phyloP scores from a whole-genome alignment of 2,113 vertebrate genomes.

The Corvus hawaiiensis region DNA sequence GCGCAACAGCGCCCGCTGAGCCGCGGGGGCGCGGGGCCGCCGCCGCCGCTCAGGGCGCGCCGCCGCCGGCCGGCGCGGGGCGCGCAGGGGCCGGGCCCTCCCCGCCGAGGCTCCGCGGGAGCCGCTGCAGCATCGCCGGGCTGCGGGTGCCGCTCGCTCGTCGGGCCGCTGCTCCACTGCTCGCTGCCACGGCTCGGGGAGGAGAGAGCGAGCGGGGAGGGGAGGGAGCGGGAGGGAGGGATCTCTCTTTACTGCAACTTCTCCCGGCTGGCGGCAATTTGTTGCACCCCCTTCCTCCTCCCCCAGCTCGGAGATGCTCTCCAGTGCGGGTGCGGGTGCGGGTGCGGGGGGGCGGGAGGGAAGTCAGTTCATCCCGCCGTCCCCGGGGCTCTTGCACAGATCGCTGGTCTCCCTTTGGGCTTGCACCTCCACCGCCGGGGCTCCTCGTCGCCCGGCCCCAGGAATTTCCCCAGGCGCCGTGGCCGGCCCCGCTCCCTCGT shows the following conservation, averaged over 20 bases:
- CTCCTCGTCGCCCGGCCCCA: background rate
- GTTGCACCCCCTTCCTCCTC: constrained; percentile 7
- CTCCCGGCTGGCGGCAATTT: constrained; percentile 15
- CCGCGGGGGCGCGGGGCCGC: too few species aligned
- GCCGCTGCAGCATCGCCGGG: background rate
- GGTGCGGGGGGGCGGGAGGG: background rate
- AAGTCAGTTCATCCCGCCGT: background rate
- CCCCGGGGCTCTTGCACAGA: background rate
- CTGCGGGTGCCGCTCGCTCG: background rate
- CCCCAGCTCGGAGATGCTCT: background rate
- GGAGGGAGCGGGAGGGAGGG: background rate
- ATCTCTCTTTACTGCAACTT: constrained; percentile 39
- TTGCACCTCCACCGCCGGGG: background rate
- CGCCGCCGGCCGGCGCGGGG: too few species aligned
- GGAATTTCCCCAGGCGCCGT: background rate
- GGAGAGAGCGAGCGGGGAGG: background rate
- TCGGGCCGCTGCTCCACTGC: background rate
- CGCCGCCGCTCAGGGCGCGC: too few species aligned
- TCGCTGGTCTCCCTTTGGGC: background rate
- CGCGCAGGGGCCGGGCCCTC: constrained; percentile 6
- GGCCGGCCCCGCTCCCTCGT: background rate
- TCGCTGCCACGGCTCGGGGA: background rate
- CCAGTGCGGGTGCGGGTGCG: background rate
- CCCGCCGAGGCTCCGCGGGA: background rate
- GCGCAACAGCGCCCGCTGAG: constrained; percentile 17